phyloP scores from a whole-genome alignment of 2,888 invertebrate species.

The Leptogaster cylindrica region DNA sequence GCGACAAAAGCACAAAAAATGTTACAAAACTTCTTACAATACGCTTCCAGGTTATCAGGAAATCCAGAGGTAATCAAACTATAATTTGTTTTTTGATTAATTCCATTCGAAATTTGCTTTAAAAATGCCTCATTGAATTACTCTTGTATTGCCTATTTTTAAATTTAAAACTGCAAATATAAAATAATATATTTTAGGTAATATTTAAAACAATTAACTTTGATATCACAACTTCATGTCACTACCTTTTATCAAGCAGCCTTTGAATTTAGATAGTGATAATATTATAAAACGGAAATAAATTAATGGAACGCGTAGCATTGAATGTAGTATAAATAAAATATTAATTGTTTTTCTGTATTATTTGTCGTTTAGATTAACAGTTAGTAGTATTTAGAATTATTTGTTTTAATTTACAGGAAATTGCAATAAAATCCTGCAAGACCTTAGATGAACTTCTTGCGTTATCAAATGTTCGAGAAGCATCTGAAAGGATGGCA shows the following conservation, averaged over 20 bases:
- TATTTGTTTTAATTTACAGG: too few relatives aligned
- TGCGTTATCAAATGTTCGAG: slow-evolving; percentile 61
- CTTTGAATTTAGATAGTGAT: too few relatives aligned
- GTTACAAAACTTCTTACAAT: slow-evolving; percentile 76
- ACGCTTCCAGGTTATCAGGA: slow-evolving; percentile 72
- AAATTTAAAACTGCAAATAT: too few relatives aligned
- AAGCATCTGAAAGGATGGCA: slow-evolving; percentile 60
- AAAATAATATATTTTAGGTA: too few relatives aligned
- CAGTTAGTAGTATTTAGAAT: too few relatives aligned
- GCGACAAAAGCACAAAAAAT: slow-evolving; percentile 78
- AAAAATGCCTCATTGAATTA: too few relatives aligned
- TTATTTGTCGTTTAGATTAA: too few relatives aligned
- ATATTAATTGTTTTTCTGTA: slow-evolving; percentile 1
- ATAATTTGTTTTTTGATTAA: not conserved
- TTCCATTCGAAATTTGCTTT: too few relatives aligned
- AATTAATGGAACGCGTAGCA: too few relatives aligned
- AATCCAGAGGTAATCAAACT: slow-evolving; percentile 69
- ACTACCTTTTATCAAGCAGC: not conserved
- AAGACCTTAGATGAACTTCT: slow-evolving; percentile 67
- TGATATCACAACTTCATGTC: not conserved
- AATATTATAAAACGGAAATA: too few relatives aligned
- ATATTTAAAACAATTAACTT: not conserved
- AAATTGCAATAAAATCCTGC: slow-evolving; percentile 67
- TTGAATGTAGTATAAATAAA: too few relatives aligned
- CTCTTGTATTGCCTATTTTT: too few relatives aligned